A percentile compares a stretch with the other conserved stretches of the same genome.
Evolutionary conservation across 2,888 invertebrate genomes (phyloP).

Genomic region (Sinopyrophorus schimmeli): DNA sequence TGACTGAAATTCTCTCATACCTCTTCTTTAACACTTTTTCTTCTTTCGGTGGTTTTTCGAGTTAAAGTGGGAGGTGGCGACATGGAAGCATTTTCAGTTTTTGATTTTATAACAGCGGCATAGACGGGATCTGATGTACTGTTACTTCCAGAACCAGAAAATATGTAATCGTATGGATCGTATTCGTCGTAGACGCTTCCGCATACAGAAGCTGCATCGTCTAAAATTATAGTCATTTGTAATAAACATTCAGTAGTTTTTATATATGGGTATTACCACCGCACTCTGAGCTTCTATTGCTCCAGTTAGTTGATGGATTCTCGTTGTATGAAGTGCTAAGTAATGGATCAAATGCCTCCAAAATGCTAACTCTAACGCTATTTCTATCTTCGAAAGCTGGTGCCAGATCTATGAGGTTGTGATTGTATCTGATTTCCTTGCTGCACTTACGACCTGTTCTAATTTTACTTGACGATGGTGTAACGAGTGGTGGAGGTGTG

Average conservation of each 20-base stretch:
- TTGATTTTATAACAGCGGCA: conserved; percentile 64
- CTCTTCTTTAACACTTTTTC: conserved; percentile 36
- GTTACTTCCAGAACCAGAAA: conserved; percentile 64
- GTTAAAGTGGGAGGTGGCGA: conserved; percentile 60
- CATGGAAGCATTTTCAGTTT: conserved; percentile 58
- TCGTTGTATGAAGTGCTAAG: conserved; percentile 61
- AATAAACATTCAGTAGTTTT: conserved; percentile 2
- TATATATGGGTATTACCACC: too few species aligned
- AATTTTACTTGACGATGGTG: conserved; percentile 38
- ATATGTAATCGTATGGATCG: conserved; percentile 79
- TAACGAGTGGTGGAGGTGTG: conserved; percentile 45
- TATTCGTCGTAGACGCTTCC: conserved; percentile 74
- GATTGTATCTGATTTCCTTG: conserved; percentile 41
- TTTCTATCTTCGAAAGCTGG: conserved; percentile 56
- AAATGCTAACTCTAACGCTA: conserved; percentile 67
- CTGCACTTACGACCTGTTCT: conserved; percentile 40
- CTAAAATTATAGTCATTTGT: conserved; percentile 46
- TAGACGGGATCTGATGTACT: conserved; percentile 70
- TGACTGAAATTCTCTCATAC: conserved; percentile 9
- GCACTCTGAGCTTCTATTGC: conserved; percentile 55
- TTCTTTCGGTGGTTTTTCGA: conserved; percentile 61
- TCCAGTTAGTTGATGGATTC: conserved; percentile 29
- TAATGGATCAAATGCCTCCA: conserved; percentile 88
- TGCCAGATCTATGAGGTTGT: conserved; percentile 63
- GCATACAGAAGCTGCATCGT: conserved; percentile 62